Evolutionary conservation across 2,888 invertebrate genomes (phyloP), one percentile per base, ranked within the genome.

Genomic region (Chymomyza fuscimana): DNA sequence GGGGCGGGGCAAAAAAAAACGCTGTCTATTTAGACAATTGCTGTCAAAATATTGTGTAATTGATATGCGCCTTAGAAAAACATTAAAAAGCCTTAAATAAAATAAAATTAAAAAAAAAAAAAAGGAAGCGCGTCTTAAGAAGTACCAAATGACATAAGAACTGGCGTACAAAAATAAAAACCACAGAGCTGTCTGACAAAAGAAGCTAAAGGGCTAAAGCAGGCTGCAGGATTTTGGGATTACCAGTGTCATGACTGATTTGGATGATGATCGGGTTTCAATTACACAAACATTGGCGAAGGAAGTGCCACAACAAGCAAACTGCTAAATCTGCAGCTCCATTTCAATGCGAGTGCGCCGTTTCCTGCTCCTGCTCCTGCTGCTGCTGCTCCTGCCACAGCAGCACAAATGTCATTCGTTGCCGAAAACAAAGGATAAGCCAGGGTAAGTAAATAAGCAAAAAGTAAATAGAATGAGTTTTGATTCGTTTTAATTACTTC

Each of bases 21-120:
- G 51, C 1, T 73, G 77, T 77, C 78, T 87, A 87, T 87, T 86
- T 86, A 75, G 86, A 86, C 86, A 86, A 86, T 86, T 83, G 86
- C 83, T 88, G 86, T 86, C 86, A 86, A 86, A 86, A 86, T 77
- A 86, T 83, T 81, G 77, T 76, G 86, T 83, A 86, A 86, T 83
- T 77, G 86, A 86, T 86, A 86, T 74, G 68, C 63, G 5, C 7
- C 51, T 16, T 15, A 51, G 51, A 19, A 4, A n/a, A 56, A 58
- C 56, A 7, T 32, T 22, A 22, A 19, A 16, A 58, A 58, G 22
- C 56, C 19, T 52, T 22, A n/a, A 52, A 7, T 7, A 54, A 51
- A 56, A 50, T 12, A 1, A 1, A 19, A 19, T 19, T 19, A 19
- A 19, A 19, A 19, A 19, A 19, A 19, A 19, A 50, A 15, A 63